A percentile compares a stretch with the other conserved stretches of the same genome.
These are phyloP conservation scores for Hepsetus odoe DNA, from an alignment of 2,113 vertebrate genomes.

Conservation along the genomic window DNA sequence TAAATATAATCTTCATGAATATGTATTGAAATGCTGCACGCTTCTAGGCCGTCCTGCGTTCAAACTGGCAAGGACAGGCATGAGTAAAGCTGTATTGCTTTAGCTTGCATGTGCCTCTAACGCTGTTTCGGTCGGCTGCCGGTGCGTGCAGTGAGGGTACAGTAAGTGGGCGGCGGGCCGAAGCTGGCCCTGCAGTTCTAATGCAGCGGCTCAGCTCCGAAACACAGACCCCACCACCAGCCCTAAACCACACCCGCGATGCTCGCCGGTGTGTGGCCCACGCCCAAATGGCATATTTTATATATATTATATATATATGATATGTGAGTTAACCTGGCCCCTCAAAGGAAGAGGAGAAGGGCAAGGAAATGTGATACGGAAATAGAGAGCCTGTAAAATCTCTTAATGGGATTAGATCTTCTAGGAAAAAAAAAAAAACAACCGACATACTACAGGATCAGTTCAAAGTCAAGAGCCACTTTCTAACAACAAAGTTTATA, in stretches of 20 bases:
- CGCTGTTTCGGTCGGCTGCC: slow-evolving; percentile 50
- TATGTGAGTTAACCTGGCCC: slow-evolving; percentile 83
- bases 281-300: slow-evolving; percentile 80
- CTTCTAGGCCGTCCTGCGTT: slow-evolving; percentile 43
- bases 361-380: slow-evolving; percentile 55
- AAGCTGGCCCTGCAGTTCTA: slow-evolving; percentile 79
- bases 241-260: slow-evolving; percentile 63
- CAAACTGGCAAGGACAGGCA: slow-evolving; percentile 14
- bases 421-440: not conserved
- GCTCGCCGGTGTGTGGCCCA: slow-evolving; percentile 68
- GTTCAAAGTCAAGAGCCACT: too few relatives aligned
- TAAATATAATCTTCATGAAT: slow-evolving; percentile 82
- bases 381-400: slow-evolving; percentile 6
- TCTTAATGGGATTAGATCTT: not conserved
- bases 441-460: not conserved
- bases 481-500: too few relatives aligned
- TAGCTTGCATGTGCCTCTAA: not conserved
- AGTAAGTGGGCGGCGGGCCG: slow-evolving; percentile 68
- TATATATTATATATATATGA: slow-evolving; percentile 86
- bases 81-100: slow-evolving; percentile 12
- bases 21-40: slow-evolving; percentile 68
- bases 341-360: slow-evolving; percentile 65
- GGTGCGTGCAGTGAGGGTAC: slow-evolving; percentile 68
- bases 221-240: slow-evolving; percentile 37
- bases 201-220: slow-evolving; percentile 72